Percentiles rank a stretch among this genome's conserved stretches.
Evolutionary conservation across 2,797 vertebrate genomes (phyloP).

Genomic region (Pangasius macronema): DNA sequence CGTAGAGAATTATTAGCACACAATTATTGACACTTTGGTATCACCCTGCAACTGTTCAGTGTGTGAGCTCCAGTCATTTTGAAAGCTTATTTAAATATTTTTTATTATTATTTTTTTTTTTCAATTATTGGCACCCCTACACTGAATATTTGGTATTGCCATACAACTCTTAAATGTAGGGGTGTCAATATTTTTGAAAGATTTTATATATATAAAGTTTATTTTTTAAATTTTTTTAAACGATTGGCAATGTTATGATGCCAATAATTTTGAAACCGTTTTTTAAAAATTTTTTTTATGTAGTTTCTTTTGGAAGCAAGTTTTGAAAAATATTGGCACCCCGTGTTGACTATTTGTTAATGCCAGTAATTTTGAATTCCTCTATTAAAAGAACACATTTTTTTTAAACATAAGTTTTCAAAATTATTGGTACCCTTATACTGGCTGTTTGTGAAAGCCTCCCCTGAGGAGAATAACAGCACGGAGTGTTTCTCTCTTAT

Average conservation of each 20-base stretch:
- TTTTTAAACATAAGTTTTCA: background rate
- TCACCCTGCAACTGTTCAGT: background rate
- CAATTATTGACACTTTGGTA: background rate
- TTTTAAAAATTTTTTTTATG: too few species aligned
- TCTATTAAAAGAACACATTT: background rate
- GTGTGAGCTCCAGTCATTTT: background rate
- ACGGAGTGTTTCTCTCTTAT: background rate
- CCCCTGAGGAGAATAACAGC: background rate
- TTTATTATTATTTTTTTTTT: too few species aligned
- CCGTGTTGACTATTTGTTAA: background rate
- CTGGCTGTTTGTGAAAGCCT: background rate
- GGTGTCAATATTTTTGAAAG: too few species aligned
- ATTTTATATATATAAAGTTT: too few species aligned
- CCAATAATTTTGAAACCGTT: too few species aligned
- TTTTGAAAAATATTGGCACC: background rate
- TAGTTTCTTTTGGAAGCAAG: background rate
- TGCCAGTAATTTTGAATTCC: background rate
- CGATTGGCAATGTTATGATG: too few species aligned
- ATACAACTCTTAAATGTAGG: background rate
- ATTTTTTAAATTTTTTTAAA: too few species aligned
- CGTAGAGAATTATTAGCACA: background rate
- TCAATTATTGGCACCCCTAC: background rate
- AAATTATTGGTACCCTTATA: too few species aligned
- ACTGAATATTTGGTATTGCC: background rate
- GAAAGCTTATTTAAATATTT: background rate